Percentiles rank a stretch among this genome's conserved stretches.
phyloP scores from a whole-genome alignment of 1,140 invertebrate genomes.

The Psilanteris sp. region DNA sequence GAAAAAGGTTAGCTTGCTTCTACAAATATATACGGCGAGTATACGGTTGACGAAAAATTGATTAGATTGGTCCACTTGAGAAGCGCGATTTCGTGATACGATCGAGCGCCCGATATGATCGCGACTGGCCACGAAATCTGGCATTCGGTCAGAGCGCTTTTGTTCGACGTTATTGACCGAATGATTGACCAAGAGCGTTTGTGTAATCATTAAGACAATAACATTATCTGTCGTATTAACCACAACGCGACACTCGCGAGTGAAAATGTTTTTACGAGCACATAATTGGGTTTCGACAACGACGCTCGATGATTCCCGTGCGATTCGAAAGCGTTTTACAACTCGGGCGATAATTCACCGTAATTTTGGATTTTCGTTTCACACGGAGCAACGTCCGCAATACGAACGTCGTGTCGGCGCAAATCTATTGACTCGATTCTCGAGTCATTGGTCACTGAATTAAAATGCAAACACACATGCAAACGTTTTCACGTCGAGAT shows the following conservation, averaged over 20 bases:
- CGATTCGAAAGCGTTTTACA: too few relatives aligned
- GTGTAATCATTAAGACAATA: conserved; percentile 52
- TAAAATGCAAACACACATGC: too few relatives aligned
- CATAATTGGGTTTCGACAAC: too few relatives aligned
- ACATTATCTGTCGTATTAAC: conserved; percentile 37
- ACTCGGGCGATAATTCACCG: too few relatives aligned
- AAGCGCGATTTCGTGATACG: conserved; percentile 24
- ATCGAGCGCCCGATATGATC: conserved; percentile 22
- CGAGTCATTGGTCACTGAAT: too few relatives aligned
- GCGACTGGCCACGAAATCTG: conserved; percentile 26
- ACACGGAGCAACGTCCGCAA: too few relatives aligned
- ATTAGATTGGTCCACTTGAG: conserved; percentile 47
- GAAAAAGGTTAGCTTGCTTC: not conserved
- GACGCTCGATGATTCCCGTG: too few relatives aligned
- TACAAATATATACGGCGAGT: conserved; percentile 9
- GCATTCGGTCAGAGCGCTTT: conserved; percentile 26
- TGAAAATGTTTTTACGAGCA: not conserved
- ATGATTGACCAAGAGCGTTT: conserved; percentile 38
- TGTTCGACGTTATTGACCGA: conserved; percentile 39
- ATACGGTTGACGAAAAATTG: conserved; percentile 9
- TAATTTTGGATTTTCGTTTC: too few relatives aligned
- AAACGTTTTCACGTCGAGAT: too few relatives aligned
- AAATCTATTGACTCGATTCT: too few relatives aligned
- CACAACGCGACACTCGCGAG: too few relatives aligned
- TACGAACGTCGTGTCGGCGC: too few relatives aligned